Evolutionary conservation across 2,797 vertebrate genomes (phyloP).

Genomic region (Petrocephalus sullivani): DNA sequence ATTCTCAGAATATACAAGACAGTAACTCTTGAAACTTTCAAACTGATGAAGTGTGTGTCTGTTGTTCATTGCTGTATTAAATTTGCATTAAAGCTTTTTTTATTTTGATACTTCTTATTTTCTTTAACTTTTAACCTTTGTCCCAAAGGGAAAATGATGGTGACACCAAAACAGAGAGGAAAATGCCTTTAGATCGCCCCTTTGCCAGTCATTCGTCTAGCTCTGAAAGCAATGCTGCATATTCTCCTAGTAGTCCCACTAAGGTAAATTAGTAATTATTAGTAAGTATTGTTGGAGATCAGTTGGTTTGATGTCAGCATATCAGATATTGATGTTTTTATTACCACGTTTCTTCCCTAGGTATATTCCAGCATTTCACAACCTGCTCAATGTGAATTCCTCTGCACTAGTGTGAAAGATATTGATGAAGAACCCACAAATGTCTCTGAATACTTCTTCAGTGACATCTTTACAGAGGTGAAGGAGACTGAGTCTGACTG

Average conservation of each 20-base stretch:
- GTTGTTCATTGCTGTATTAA: background rate
- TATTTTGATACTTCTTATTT: constrained; percentile 13
- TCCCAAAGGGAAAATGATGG: constrained; percentile 44
- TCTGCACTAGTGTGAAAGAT: constrained; percentile 28
- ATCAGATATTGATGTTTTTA: background rate
- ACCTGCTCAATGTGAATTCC: constrained; percentile 22
- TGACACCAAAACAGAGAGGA: constrained; percentile 40
- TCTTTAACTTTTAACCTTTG: constrained; percentile 14
- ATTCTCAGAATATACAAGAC: background rate
- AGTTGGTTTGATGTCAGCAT: background rate
- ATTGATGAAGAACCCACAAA: constrained; percentile 54
- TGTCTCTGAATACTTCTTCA: constrained; percentile 70
- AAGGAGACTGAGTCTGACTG: constrained; percentile 53
- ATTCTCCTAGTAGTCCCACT: background rate
- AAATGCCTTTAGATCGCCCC: constrained; percentile 24
- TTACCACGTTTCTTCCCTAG: background rate
- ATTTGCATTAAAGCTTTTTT: background rate
- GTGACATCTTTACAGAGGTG: constrained; percentile 76
- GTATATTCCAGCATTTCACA: background rate
- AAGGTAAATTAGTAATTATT: constrained; percentile 38
- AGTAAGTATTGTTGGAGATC: background rate
- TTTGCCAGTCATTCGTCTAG: background rate
- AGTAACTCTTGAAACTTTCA: background rate
- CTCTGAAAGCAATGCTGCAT: background rate
- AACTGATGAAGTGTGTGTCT: background rate